phyloP scores from a whole-genome alignment of 2,113 vertebrate genomes.

The Ophthalmolycus amberensis region DNA sequence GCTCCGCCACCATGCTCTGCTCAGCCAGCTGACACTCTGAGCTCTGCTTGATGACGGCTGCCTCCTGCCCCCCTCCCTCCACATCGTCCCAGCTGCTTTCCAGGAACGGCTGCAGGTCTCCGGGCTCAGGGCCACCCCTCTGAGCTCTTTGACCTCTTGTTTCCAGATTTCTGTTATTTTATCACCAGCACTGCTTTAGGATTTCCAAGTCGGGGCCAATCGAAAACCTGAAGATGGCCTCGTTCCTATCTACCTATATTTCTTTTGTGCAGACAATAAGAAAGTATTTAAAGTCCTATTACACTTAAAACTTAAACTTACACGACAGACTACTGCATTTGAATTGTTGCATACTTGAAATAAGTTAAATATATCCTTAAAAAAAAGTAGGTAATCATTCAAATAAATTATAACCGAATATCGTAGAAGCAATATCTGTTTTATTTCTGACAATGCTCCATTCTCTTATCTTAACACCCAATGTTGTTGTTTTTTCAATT shows the following conservation, averaged over 20 bases:
- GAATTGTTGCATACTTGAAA: background rate
- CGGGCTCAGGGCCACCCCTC: constrained; percentile 42
- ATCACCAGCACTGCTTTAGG: background rate
- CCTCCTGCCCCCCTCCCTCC: constrained; percentile 21
- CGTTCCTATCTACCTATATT: background rate
- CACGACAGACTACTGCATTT: background rate
- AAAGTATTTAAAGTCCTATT: background rate
- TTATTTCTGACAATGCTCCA: background rate
- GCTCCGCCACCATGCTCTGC: constrained; percentile 68
- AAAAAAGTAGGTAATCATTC: background rate
- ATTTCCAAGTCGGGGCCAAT: background rate
- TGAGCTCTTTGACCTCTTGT: background rate
- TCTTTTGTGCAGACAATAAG: background rate
- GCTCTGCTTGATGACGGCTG: constrained; percentile 47
- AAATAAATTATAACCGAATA: background rate
- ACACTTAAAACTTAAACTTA: background rate
- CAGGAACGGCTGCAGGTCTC: constrained; percentile 51
- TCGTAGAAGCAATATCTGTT: background rate
- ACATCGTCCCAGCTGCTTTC: constrained; percentile 39
- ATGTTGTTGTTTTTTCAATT: background rate
- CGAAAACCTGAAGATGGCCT: background rate
- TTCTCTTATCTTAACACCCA: background rate
- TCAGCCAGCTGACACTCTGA: constrained; percentile 51
- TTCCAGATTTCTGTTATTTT: background rate
- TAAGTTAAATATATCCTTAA: background rate